Evolutionary conservation across 2,797 vertebrate species (phyloP).

Genomic region (Balearica regulorum): DNA sequence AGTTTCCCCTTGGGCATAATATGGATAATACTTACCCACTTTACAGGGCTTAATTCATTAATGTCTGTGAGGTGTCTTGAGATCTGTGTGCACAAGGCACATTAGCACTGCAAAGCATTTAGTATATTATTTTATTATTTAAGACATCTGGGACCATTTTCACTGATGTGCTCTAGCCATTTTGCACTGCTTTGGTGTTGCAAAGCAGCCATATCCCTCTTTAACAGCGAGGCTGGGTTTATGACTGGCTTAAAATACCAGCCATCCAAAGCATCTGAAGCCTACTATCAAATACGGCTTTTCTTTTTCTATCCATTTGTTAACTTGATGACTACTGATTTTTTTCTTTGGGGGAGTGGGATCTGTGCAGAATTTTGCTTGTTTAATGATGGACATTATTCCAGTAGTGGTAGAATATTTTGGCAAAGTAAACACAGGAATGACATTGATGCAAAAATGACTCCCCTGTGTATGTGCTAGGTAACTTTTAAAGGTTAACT

Average conservation of each 20-base stretch:
- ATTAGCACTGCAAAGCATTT: conserved; percentile 63
- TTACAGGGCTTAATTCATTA: conserved; percentile 67
- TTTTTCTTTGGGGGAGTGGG: neutral
- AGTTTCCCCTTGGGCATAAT: conserved; percentile 54
- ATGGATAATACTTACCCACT: conserved; percentile 57
- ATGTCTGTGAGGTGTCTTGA: conserved; percentile 58
- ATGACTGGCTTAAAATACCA: conserved; percentile 22
- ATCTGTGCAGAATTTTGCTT: neutral
- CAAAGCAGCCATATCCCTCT: conserved; percentile 43
- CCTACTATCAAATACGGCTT: neutral
- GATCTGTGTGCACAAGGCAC: conserved; percentile 53
- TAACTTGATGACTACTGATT: neutral
- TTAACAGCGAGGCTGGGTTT: conserved; percentile 32
- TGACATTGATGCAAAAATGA: neutral
- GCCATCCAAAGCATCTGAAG: neutral
- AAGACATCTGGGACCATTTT: conserved; percentile 65
- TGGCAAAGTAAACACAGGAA: neutral
- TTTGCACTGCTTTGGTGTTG: conserved; percentile 56
- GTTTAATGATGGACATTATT: neutral
- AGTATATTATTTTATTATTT: conserved; percentile 71
- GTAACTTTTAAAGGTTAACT: neutral
- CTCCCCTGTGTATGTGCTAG: neutral
- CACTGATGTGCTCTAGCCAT: conserved; percentile 55
- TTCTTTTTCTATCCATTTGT: neutral
- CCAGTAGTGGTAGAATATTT: neutral